Evolutionary conservation across 1,140 invertebrate genomes (phyloP).

Genomic region (Hycleus phaleratus): DNA sequence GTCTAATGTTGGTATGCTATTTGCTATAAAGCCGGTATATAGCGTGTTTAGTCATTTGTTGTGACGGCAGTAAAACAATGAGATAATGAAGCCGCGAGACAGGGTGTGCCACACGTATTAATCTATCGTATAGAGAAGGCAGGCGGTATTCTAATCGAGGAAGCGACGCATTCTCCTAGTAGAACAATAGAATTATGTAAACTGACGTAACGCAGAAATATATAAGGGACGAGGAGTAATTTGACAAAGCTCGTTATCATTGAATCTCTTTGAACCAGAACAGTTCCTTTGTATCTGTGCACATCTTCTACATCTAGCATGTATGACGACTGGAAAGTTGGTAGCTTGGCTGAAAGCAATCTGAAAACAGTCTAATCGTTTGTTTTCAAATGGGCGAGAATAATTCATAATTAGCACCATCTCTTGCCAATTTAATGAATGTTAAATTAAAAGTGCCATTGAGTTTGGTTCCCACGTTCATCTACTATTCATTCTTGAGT

Average conservation of each 20-base stretch:
- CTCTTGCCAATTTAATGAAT: slow-evolving; percentile 9
- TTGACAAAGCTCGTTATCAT: slow-evolving; percentile 29
- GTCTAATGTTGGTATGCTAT: neutral
- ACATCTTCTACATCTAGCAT: slow-evolving; percentile 15
- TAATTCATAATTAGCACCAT: slow-evolving; percentile 13
- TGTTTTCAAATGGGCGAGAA: slow-evolving; percentile 18
- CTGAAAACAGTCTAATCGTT: slow-evolving; percentile 27
- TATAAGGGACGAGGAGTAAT: slow-evolving; percentile 27
- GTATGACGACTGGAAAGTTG: slow-evolving; percentile 19
- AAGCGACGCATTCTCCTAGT: too few relatives aligned
- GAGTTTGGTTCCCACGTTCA: slow-evolving; percentile 28
- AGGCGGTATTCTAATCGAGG: too few relatives aligned
- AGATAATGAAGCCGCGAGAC: slow-evolving; percentile 10
- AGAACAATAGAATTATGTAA: slow-evolving; percentile 30
- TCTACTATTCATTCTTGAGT: slow-evolving; percentile 31
- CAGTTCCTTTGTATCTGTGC: slow-evolving; percentile 21
- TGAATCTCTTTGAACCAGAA: slow-evolving; percentile 27
- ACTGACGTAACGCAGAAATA: slow-evolving; percentile 28
- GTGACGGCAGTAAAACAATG: slow-evolving; percentile 5
- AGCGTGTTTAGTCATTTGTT: slow-evolving; percentile 12
- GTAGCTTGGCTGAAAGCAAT: slow-evolving; percentile 21
- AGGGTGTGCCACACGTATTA: neutral
- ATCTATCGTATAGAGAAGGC: too few relatives aligned
- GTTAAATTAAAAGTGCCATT: slow-evolving; percentile 18
- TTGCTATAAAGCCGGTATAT: neutral